Evolutionary conservation across 2,797 vertebrate genomes (phyloP).

Genomic region (Anguilla obscura): DNA sequence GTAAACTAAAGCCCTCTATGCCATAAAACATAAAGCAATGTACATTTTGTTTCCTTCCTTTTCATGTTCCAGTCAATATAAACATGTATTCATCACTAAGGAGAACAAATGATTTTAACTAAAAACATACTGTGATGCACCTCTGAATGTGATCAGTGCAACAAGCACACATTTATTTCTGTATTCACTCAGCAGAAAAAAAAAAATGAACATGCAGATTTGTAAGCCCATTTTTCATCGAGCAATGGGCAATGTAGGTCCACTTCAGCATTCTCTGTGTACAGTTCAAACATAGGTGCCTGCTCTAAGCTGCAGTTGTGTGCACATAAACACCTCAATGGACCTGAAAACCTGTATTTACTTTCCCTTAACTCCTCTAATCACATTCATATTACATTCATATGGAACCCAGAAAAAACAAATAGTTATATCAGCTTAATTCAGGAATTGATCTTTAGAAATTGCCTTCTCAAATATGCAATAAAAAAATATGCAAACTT

Average conservation of each 20-base stretch:
- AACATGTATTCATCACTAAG: not conserved
- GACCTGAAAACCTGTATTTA: not conserved
- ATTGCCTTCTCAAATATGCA: not conserved
- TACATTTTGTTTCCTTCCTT: not conserved
- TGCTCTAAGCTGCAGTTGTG: conserved; percentile 36
- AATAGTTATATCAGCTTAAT: not conserved
- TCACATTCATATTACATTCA: not conserved
- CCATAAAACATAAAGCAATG: conserved; percentile 46
- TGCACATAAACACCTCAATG: conserved; percentile 26
- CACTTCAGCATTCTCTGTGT: conserved; percentile 59
- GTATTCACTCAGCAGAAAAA: conserved; percentile 75
- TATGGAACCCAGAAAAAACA: not conserved
- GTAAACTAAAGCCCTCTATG: conserved; percentile 21
- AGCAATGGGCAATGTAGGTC: not conserved
- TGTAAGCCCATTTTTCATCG: conserved; percentile 51
- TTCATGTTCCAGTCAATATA: not conserved
- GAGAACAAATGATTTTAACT: conserved; percentile 3
- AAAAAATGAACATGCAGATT: conserved; percentile 70
- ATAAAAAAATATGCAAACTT: too few relatives aligned
- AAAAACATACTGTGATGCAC: not conserved
- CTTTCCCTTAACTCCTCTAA: not conserved
- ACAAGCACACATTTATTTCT: conserved; percentile 63
- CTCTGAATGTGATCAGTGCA: not conserved
- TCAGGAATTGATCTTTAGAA: not conserved
- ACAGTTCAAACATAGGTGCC: conserved; percentile 76